These are phyloP conservation scores for Tympanuchus pallidicinctus DNA, from an alignment of 2,113 vertebrate genomes.

Conservation along the genomic window DNA sequence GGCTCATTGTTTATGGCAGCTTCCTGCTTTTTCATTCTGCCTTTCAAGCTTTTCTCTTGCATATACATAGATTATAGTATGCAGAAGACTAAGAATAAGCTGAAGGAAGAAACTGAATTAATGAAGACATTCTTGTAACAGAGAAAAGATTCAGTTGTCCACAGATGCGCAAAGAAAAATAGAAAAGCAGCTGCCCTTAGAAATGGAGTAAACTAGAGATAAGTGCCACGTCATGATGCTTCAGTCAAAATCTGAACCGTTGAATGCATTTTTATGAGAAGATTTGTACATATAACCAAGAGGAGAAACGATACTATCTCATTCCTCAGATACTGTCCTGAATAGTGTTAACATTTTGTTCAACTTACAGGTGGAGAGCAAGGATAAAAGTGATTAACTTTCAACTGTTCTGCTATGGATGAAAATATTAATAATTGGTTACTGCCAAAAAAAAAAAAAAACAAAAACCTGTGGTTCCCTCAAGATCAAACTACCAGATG, in stretches of 20 bases:
- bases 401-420: background rate
- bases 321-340: background rate
- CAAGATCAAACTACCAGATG: background rate
- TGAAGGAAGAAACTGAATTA: conserved; percentile 65
- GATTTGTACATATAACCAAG: background rate
- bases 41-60: conserved; percentile 59
- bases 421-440: background rate
- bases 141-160: conserved; percentile 68
- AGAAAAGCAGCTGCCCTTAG: conserved; percentile 71
- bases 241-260: conserved; percentile 33
- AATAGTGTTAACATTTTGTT: background rate
- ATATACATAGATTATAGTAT: conserved; percentile 42
- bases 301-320: background rate
- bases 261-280: background rate
- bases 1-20: conserved; percentile 55
- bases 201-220: conserved; percentile 51
- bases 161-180: conserved; percentile 67
- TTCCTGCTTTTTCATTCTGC: conserved; percentile 64
- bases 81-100: conserved; percentile 61
- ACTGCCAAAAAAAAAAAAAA: background rate
- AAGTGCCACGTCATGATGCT: conserved; percentile 37
- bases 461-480: background rate
- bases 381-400: background rate
- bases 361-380: background rate
- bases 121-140: conserved; percentile 64